Evolutionary conservation across 2,888 invertebrate species (phyloP).

Genomic region (Drosophila hamatofila): DNA sequence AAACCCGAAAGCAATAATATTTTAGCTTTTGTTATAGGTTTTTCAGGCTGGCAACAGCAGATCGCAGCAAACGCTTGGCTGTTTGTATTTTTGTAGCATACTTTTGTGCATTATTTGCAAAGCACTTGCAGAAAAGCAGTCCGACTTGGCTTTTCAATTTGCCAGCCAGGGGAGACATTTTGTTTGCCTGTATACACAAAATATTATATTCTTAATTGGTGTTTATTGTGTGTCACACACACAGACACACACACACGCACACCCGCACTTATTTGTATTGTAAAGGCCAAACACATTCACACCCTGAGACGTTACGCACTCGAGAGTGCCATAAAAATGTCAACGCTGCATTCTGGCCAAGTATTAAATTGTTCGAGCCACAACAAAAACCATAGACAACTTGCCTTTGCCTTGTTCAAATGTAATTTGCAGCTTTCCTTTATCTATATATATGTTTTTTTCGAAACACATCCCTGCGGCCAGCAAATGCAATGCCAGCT

Average conservation of each 20-base stretch:
- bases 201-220: conserved; percentile 81
- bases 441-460: conserved; percentile 6
- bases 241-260: conserved; percentile 31
- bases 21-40: conserved; percentile 80
- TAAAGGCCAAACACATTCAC: conserved; percentile 28
- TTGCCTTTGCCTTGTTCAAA: conserved; percentile 64
- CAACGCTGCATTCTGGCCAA: conserved; percentile 59
- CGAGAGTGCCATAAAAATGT: conserved; percentile 73
- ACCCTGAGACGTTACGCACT: conserved; percentile 51
- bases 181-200: conserved; percentile 75
- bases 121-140: conserved; percentile 70
- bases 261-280: conserved; percentile 19
- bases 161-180: conserved; percentile 52
- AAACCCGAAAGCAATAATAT: conserved; percentile 74
- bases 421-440: conserved; percentile 74
- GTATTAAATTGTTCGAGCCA: conserved; percentile 60
- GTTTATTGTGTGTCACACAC: conserved; percentile 76
- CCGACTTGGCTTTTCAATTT: conserved; percentile 75
- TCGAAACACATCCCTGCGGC: conserved; percentile 31
- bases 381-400: conserved; percentile 52
- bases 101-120: conserved; percentile 79
- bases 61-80: conserved; percentile 50
- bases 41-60: conserved; percentile 51
- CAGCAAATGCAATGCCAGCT: conserved; percentile 49
- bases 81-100: conserved; percentile 78